Percentiles rank a stretch among this genome's conserved stretches.
phyloP scores from a whole-genome alignment of 2,797 vertebrate species.

The Rhinophrynus dorsalis region DNA sequence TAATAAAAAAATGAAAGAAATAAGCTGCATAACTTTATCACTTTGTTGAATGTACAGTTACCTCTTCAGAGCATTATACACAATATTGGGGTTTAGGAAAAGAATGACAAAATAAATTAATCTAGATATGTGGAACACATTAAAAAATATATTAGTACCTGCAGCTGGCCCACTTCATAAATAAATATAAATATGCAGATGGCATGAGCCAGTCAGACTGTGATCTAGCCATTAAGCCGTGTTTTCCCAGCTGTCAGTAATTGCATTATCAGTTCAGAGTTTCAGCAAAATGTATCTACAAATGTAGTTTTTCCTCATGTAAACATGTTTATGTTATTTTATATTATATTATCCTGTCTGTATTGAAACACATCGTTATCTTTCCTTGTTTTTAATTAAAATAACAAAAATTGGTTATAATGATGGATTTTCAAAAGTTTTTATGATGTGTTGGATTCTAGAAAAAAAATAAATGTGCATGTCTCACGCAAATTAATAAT shows the following conservation, averaged over 20 bases:
- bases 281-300: constrained; percentile 2
- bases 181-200: constrained; percentile 53
- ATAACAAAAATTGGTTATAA: neutral
- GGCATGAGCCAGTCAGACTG: constrained; percentile 33
- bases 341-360: neutral
- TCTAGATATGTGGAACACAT: constrained; percentile 43
- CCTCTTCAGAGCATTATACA: constrained; percentile 19
- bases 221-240: constrained; percentile 47
- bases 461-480: neutral
- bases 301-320: neutral
- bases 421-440: neutral
- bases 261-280: constrained; percentile 36
- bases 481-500: too few species aligned
- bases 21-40: neutral
- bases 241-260: constrained; percentile 48
- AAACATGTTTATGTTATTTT: constrained; percentile 3
- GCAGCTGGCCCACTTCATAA: constrained; percentile 42
- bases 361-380: neutral
- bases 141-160: constrained; percentile 30
- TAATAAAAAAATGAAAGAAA: neutral
- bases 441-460: neutral
- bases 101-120: constrained; percentile 30
- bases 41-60: constrained; percentile 19
- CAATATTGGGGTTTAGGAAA: constrained; percentile 33
- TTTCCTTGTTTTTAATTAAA: constrained; percentile 10